Percentiles rank a stretch among this genome's conserved stretches.
Conservation (phyloP, 2,888 invertebrate species). For the Hydroisotoma schaefferi region DNA sequence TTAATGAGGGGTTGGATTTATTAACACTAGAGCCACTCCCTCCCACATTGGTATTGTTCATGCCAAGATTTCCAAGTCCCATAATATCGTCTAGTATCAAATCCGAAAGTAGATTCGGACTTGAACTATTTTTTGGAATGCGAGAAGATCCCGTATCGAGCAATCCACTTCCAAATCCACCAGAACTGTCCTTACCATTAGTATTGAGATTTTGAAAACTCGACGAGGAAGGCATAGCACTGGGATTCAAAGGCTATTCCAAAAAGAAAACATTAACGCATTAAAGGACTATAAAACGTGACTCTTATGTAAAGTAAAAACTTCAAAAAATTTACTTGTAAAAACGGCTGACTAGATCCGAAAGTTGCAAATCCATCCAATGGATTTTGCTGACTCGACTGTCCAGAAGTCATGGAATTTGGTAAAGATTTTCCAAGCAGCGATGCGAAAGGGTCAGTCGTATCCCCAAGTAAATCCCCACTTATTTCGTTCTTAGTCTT, state of each 20-base stretch:
- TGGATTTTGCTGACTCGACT: not conserved
- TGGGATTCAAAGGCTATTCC: not conserved
- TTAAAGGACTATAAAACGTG: too few species aligned
- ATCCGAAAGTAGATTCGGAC: conserved; percentile 39
- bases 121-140: conserved; percentile 40
- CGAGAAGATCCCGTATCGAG: conserved; percentile 13
- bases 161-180: conserved; percentile 10
- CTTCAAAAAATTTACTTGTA: conserved; percentile 5
- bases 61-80: conserved; percentile 6
- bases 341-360: conserved; percentile 18
- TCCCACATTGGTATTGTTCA: conserved; percentile 3
- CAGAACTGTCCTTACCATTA: not conserved
- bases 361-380: not conserved
- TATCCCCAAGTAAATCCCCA: conserved; percentile 18
- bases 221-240: conserved; percentile 25
- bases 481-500: not conserved
- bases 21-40: conserved; percentile 15
- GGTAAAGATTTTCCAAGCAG: conserved; percentile 28
- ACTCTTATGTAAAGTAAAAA: too few species aligned
- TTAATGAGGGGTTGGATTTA: conserved; percentile 34
- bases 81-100: conserved; percentile 34
- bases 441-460: conserved; percentile 30
- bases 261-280: not conserved
- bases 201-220: conserved; percentile 36
- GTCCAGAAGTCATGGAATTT: not conserved